Evolutionary conservation across 2,113 vertebrate species (phyloP).

Genomic region (Strix uralensis): DNA sequence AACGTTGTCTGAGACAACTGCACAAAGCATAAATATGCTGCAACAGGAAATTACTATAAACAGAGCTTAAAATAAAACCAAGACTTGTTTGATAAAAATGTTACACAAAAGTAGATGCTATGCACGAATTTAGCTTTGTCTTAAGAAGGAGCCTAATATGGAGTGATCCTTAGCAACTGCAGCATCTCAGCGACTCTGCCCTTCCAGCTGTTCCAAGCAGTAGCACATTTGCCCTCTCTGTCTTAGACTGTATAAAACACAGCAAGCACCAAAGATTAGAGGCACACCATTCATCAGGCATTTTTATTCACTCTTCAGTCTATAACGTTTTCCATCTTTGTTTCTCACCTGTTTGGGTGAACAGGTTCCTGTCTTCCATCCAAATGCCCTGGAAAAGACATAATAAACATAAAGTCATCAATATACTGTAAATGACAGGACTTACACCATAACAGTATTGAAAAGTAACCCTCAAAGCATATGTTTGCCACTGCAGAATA

Average conservation of each 20-base stretch:
- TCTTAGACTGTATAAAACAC: background rate
- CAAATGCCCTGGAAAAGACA: background rate
- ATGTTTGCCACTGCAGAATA: background rate
- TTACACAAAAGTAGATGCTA: background rate
- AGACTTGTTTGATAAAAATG: background rate
- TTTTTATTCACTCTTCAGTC: background rate
- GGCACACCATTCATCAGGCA: background rate
- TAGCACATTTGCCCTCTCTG: background rate
- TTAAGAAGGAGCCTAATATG: background rate
- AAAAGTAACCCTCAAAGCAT: background rate
- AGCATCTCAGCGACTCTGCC: background rate
- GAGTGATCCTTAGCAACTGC: background rate
- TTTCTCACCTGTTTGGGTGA: background rate
- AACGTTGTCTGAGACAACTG: background rate
- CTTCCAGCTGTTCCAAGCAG: background rate
- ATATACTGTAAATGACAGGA: background rate
- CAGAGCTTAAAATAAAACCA: background rate
- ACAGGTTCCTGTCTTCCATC: background rate
- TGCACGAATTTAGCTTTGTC: background rate
- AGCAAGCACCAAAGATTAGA: background rate
- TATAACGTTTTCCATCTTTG: background rate
- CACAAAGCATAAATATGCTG: background rate
- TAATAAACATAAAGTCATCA: background rate
- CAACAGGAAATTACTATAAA: background rate
- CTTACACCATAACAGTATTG: background rate